Percentiles rank a stretch among this genome's conserved stretches.
These are phyloP conservation scores for Melanotus villosus DNA, from an alignment of 2,888 invertebrate genomes.

Conservation along the genomic window DNA sequence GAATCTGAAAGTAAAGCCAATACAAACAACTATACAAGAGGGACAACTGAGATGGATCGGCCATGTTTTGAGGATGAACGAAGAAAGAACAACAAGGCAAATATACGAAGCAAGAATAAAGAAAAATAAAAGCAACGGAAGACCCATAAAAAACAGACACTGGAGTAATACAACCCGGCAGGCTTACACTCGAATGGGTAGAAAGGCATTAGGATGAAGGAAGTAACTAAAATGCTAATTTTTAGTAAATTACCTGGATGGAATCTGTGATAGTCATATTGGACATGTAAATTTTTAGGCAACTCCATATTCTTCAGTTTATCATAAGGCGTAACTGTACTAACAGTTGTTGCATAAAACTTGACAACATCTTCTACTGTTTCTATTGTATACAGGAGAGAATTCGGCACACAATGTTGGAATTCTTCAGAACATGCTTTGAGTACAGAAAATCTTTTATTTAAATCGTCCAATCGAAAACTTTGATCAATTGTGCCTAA, in stretches of 20 bases:
- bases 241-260: slow-evolving; percentile 89
- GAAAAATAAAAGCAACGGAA: too few relatives aligned
- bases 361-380: slow-evolving; percentile 80
- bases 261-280: slow-evolving; percentile 85
- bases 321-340: slow-evolving; percentile 81
- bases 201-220: too few relatives aligned
- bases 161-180: too few relatives aligned
- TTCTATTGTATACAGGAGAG: slow-evolving; percentile 81
- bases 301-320: slow-evolving; percentile 79
- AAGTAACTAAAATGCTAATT: too few relatives aligned
- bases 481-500: slow-evolving; percentile 69
- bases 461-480: slow-evolving; percentile 69
- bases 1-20: too few relatives aligned
- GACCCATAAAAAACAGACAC: too few relatives aligned
- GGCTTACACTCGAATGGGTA: too few relatives aligned
- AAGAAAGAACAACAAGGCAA: too few relatives aligned
- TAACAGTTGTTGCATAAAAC: slow-evolving; percentile 83
- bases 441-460: slow-evolving; percentile 79
- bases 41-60: too few relatives aligned
- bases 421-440: slow-evolving; percentile 80
- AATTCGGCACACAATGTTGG: slow-evolving; percentile 86
- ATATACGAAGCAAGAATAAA: too few relatives aligned
- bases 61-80: too few relatives aligned
- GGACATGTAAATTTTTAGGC: slow-evolving; percentile 90
- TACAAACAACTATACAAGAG: too few relatives aligned